Percentiles rank a stretch among this genome's conserved stretches.
Conservation (phyloP, 2,888 invertebrate species). For the Napeogenes inachia region DNA sequence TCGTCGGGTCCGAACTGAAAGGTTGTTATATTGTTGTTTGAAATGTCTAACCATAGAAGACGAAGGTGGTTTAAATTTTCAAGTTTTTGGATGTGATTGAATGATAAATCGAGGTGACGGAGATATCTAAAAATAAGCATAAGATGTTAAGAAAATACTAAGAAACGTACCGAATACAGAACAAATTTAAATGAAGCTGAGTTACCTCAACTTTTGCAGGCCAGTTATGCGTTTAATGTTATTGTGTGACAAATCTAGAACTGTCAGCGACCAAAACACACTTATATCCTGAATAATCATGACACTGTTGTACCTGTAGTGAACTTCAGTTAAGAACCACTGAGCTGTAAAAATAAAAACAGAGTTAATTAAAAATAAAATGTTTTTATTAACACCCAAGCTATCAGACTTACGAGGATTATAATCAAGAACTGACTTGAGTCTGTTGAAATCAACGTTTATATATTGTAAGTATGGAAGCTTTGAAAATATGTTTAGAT, state of each 20-base stretch:
- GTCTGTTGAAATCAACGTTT: constrained; percentile 75
- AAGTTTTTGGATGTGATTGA: constrained; percentile 76
- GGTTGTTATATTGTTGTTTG: constrained; percentile 72
- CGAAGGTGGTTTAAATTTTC: constrained; percentile 76
- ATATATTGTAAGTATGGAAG: constrained; percentile 77
- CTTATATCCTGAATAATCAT: constrained; percentile 71
- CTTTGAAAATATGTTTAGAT: constrained; percentile 68
- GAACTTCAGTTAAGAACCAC: constrained; percentile 79
- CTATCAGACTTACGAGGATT: constrained; percentile 57
- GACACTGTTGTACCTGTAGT: constrained; percentile 78
- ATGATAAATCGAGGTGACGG: constrained; percentile 76
- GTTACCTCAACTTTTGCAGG: constrained; percentile 71
- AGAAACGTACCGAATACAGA: not conserved
- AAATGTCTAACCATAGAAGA: constrained; percentile 74
- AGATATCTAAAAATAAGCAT: constrained; percentile 63
- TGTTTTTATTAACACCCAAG: not conserved
- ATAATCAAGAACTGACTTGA: constrained; percentile 73
- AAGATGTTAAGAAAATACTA: not conserved
- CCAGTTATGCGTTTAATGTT: constrained; percentile 75
- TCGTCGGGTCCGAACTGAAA: constrained; percentile 55
- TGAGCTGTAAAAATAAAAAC: constrained; percentile 58
- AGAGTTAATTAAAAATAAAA: too few relatives aligned
- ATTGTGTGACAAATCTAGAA: constrained; percentile 79
- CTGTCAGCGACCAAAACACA: constrained; percentile 79
- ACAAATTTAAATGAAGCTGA: constrained; percentile 1